phyloP scores from a whole-genome alignment of 2,113 vertebrate genomes.

The Microcebus murinus region DNA sequence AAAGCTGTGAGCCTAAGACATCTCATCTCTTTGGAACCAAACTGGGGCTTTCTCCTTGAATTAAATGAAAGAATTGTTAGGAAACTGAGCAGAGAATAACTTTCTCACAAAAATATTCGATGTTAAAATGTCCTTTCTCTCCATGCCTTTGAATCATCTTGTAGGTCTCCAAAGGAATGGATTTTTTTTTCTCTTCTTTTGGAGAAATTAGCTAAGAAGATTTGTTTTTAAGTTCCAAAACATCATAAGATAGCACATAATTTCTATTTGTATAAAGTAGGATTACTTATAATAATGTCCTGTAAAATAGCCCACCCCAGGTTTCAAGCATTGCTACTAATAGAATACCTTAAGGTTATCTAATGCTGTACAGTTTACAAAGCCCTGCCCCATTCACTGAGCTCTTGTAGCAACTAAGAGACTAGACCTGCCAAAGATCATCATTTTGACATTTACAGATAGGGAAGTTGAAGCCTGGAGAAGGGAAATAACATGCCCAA shows the following conservation, averaged over 20 bases:
- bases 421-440: not conserved
- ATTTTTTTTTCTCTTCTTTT: not conserved
- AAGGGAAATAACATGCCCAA: not conserved
- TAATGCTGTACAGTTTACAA: not conserved
- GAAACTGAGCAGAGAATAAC: not conserved
- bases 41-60: conserved; percentile 4
- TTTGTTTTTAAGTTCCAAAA: not conserved
- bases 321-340: not conserved
- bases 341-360: not conserved
- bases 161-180: not conserved
- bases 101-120: not conserved
- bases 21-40: not conserved
- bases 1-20: not conserved
- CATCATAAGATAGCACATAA: not conserved
- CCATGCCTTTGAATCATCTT: not conserved
- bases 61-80: not conserved
- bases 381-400: not conserved
- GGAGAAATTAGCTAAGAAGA: not conserved
- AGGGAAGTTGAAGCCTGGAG: not conserved
- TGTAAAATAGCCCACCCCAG: not conserved
- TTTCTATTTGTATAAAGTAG: not conserved
- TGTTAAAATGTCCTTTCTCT: not conserved
- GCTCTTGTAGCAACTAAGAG: not conserved
- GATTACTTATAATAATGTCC: not conserved
- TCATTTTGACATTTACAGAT: not conserved